These are phyloP conservation scores for Hecatera dysodea DNA, from an alignment of 2,888 invertebrate species.

Conservation along the genomic window DNA sequence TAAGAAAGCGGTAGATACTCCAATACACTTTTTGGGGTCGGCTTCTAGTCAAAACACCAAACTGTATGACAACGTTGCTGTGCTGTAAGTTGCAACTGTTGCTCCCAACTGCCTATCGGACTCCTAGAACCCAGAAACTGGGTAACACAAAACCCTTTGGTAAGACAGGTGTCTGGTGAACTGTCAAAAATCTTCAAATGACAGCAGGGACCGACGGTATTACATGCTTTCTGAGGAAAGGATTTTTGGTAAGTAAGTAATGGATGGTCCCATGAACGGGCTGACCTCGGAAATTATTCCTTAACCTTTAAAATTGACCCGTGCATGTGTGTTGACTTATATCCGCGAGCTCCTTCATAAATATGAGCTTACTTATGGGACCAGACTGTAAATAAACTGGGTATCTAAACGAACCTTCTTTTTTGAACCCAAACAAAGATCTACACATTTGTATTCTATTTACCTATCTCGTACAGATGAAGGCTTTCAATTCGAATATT, in stretches of 20 bases:
- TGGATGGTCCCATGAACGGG: too few relatives aligned
- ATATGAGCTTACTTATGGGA: not conserved
- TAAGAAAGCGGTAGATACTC: too few relatives aligned
- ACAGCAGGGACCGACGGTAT: not conserved
- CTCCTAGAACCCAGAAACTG: not conserved
- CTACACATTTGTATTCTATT: not conserved
- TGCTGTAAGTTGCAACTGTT: too few relatives aligned
- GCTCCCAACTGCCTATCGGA: not conserved
- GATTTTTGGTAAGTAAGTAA: too few relatives aligned
- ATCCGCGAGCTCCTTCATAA: too few relatives aligned
- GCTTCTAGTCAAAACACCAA: not conserved
- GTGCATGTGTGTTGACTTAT: too few relatives aligned
- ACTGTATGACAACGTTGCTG: too few relatives aligned
- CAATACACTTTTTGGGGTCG: not conserved
- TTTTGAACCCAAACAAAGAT: not conserved
- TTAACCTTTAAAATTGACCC: too few relatives aligned
- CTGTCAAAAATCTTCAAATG: not conserved
- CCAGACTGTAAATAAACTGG: not conserved
- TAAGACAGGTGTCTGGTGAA: not conserved
- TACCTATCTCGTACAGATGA: not conserved
- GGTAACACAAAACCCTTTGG: not conserved
- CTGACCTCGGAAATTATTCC: too few relatives aligned
- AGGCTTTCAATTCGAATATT: conserved; percentile 5
- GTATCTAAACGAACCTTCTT: not conserved
- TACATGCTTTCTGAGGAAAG: not conserved